Evolutionary conservation across 2,113 vertebrate species (phyloP).

Genomic region (Podarcis raffonei): DNA sequence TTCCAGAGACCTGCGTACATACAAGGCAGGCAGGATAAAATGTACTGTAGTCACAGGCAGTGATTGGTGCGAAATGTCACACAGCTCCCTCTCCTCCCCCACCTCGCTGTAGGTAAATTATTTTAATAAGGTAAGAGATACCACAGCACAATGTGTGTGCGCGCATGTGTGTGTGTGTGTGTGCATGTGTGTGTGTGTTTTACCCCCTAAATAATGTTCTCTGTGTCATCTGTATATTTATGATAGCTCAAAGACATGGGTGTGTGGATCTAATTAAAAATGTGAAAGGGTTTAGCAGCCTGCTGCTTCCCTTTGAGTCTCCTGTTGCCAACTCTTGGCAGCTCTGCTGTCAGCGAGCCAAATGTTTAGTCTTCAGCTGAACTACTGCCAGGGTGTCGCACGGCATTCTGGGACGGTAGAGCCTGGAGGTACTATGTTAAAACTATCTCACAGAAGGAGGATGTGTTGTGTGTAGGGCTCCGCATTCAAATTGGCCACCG

Average conservation of each 20-base stretch:
- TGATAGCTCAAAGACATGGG: slow-evolving; percentile 98
- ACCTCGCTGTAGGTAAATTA: slow-evolving; percentile 71
- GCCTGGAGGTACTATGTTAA: slow-evolving; percentile 72
- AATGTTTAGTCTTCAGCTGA: slow-evolving; percentile 97
- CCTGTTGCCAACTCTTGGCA: slow-evolving; percentile 96
- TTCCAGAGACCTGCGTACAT: slow-evolving; percentile 45
- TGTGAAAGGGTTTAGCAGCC: slow-evolving; percentile 98
- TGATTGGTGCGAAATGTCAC: slow-evolving; percentile 39
- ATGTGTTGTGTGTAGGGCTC: slow-evolving; percentile 60
- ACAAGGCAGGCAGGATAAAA: slow-evolving; percentile 11
- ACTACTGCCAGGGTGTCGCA: slow-evolving; percentile 87
- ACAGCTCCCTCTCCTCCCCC: background rate
- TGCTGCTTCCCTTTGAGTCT: slow-evolving; percentile 88
- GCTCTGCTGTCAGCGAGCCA: slow-evolving; percentile 94
- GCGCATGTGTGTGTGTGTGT: slow-evolving; percentile 33
- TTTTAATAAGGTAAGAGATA: slow-evolving; percentile 76
- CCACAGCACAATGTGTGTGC: slow-evolving; percentile 51
- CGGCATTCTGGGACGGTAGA: slow-evolving; percentile 88
- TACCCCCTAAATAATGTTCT: slow-evolving; percentile 85
- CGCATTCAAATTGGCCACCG: slow-evolving; percentile 48
- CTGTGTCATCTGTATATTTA: slow-evolving; percentile 95
- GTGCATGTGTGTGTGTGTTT: background rate
- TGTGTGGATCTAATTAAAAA: slow-evolving; percentile 99
- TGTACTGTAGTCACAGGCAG: slow-evolving; percentile 25
- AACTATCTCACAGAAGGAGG: slow-evolving; percentile 61